Conservation (phyloP, 2,113 vertebrate species). For the Coryphaenoides rupestris region DNA sequence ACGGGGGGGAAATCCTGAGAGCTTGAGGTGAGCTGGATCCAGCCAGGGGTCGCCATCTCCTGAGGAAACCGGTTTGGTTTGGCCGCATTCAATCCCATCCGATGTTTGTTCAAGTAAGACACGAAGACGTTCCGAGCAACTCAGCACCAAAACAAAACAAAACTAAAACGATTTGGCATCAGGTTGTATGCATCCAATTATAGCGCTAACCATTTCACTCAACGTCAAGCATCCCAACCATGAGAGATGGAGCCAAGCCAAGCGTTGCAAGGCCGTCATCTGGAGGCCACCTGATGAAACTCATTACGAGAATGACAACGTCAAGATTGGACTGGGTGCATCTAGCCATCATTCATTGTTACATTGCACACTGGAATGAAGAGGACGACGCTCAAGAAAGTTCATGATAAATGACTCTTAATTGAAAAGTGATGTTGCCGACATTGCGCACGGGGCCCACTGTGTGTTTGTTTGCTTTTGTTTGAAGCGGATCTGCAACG, state of each 20-base stretch:
- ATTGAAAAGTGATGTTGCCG: conserved; percentile 24
- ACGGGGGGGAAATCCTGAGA: conserved; percentile 25
- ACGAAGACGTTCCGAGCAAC: no score
- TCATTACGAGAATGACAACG: conserved; percentile 18
- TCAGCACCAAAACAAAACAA: no score
- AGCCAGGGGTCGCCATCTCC: background rate
- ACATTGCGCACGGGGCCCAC: conserved; percentile 6
- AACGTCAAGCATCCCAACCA: no score
- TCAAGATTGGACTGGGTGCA: conserved; percentile 10
- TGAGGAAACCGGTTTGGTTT: background rate
- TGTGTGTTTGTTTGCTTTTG: conserved; percentile 23
- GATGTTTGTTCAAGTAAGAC: background rate
- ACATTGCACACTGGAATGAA: background rate
- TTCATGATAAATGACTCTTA: conserved; percentile 28
- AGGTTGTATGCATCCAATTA: no score
- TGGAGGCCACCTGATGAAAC: conserved; percentile 30
- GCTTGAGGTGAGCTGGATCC: background rate
- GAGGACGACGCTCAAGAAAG: background rate
- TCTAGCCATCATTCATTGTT: conserved; percentile 1
- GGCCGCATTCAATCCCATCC: background rate
- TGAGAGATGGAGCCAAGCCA: no score
- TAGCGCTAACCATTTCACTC: no score
- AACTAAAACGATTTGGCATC: no score
- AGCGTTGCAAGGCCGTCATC: conserved; percentile 15
- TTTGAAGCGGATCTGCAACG: conserved; percentile 7